Evolutionary conservation across 2,797 vertebrate species (phyloP), one percentile per base, ranked within the genome.

Genomic region (Phyllotis vaccarum): DNA sequence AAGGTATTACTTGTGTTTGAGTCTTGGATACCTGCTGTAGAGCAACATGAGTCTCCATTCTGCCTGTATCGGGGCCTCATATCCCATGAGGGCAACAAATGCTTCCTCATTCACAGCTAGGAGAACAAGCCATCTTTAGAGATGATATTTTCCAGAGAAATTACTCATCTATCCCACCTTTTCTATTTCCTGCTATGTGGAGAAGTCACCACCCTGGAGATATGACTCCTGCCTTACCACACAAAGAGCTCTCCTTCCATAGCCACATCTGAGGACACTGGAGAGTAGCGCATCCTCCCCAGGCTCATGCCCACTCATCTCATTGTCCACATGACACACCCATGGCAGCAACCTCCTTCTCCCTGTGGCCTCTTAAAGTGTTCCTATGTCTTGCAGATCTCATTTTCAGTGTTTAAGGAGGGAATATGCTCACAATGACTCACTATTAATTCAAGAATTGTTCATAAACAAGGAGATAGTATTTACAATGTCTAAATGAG

Each of bases 221-320:
- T 6, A 46, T n/a, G 31, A 95, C 87, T 78, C 46, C 14, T 62
- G 62, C 40, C n/a, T 92, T 60, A 49, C 93, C 97, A 90, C 96
- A 97, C 95, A 95, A 92, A 93, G 17, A 93, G 92, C 14, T 27
- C 66, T 95, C 64, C 82, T 89, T 91, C 68, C 68, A 54, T 29
- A 83, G 37, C 14, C 16, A 78, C 83, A 17, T 34, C 64, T 66
- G 54, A 78, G 86, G 86, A 95, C 60, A 46, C 5, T 1, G 49
- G 90, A 6, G 52, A 14, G 49, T n/a, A 78, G 27, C 8, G 2
- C 17, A 34, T 54, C n/a, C 10, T 70, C 27, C 17, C 2, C 52
- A 1, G 3, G 7, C 49, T 70, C 22, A 6, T 22, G 17, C n/a
- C 54, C 37, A 68, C 5, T 56, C 64, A 43, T 29, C 88, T 93